Evolutionary conservation across 2,797 vertebrate genomes (phyloP).

Genomic region (Gambusia yucatana): DNA sequence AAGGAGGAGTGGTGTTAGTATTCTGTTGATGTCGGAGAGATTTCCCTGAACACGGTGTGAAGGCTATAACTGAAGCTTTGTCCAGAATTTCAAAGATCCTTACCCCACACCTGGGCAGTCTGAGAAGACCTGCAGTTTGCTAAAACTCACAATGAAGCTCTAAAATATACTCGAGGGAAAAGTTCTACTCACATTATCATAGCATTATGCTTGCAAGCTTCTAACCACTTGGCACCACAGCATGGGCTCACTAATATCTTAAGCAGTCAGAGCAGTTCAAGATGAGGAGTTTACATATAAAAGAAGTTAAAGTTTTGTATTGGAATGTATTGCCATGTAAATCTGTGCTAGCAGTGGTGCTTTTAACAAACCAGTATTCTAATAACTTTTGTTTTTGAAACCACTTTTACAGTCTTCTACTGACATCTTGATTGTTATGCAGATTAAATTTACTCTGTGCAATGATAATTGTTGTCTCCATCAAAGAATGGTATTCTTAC

Average conservation of each 20-base stretch:
- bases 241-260: conserved; percentile 24
- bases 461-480: neutral
- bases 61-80: conserved; percentile 47
- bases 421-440: neutral
- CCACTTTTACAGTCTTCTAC: neutral
- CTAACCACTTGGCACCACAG: conserved; percentile 27
- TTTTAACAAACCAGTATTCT: neutral
- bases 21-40: conserved; percentile 45
- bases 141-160: conserved; percentile 45
- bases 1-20: conserved; percentile 43
- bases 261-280: conserved; percentile 24
- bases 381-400: conserved; percentile 4
- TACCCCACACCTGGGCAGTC: conserved; percentile 13
- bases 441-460: neutral
- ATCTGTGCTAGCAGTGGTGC: neutral
- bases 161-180: conserved; percentile 35
- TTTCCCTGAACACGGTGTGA: conserved; percentile 40
- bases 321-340: neutral
- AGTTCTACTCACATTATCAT: conserved; percentile 35
- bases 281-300: conserved; percentile 3
- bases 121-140: conserved; percentile 20
- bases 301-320: conserved; percentile 17
- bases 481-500: neutral
- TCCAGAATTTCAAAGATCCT: conserved; percentile 50
- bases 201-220: conserved; percentile 50